Base-by-base conservation (phyloP, 92 coral and sea anemone genomes). In the Porites lobata region DNA sequence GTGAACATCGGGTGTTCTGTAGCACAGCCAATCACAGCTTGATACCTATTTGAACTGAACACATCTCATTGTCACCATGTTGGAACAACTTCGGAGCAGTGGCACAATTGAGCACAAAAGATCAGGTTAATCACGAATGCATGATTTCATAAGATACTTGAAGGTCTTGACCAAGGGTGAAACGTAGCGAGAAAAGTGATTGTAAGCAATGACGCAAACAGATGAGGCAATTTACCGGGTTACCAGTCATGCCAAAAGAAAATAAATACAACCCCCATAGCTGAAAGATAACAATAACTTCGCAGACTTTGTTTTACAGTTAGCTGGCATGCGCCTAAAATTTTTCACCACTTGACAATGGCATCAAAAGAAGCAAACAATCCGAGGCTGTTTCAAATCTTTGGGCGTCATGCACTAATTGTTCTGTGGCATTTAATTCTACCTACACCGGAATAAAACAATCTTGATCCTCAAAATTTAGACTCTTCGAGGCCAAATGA, bases 1-100 rank as follows among this genome's bases (percentile, higher is more conserved):
- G 8, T 54, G 62, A 57, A 59, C 38, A 29, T 66, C n/a, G 43
- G 76, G 69, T 50, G 56, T 73, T 38, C 52, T n/a, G 72, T 80
- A 26, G 24, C 11, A 20, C 69, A 47, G 79, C 87, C 79, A 81
- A 72, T 88, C 79, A 80, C 17, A 67, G 20, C 5, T 70, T 69
- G 52, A 72, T 9, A 69, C 78, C 43, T 43, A 70, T 53, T 57
- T 56, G 54, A 29, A 24, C 26, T 38, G 13, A 32, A 81, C 86
- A 82, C 56, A 57, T 32, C 78, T 56, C 57, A 61, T 69, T 62
- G 65, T 32, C 69, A 56, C 70, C 32, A 29, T 29, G 66, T 82
- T 69, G 20, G 69, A 82, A 10, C 21, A 61, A 56, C 77, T 17
- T 57, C 9, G 50, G n/a, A 54, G 14, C 19, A 7, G n/a, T 10